Evolutionary conservation across 2,888 invertebrate genomes (phyloP).

Genomic region (Heliconius ethilla): DNA sequence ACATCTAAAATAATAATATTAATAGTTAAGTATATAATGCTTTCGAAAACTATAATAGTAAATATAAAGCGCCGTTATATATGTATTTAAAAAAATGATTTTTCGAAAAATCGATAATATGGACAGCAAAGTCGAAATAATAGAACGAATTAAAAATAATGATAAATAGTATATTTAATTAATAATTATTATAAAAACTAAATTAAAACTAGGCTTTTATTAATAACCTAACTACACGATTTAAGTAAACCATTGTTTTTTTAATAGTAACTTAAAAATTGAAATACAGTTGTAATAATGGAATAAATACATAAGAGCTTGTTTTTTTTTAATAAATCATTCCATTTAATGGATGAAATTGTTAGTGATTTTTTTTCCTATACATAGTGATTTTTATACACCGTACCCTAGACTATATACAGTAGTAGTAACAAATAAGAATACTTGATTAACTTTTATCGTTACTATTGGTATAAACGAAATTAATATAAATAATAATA

Average conservation of each 20-base stretch:
- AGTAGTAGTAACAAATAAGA: conserved; percentile 43
- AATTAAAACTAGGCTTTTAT: conserved; percentile 25
- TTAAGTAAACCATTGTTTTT: conserved; percentile 45
- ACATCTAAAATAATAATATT: conserved; percentile 5
- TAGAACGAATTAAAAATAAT: not conserved
- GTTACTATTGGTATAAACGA: not conserved
- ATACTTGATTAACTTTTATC: not conserved
- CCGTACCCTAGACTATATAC: conserved; percentile 70
- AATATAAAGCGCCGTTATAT: conserved; percentile 6
- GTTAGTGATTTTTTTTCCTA: conserved; percentile 37
- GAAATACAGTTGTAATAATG: conserved; percentile 47
- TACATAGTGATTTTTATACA: conserved; percentile 67
- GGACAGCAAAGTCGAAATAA: conserved; percentile 9
- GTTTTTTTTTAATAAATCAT: conserved; percentile 45
- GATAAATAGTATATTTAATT: conserved; percentile 15
- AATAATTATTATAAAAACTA: conserved; percentile 24
- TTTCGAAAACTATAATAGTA: conserved; percentile 3
- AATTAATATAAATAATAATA: conserved; percentile 1
- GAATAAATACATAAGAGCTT: conserved; percentile 68
- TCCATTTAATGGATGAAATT: conserved; percentile 63
- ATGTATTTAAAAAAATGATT: not conserved
- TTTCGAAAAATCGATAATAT: not conserved
- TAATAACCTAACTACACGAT: conserved; percentile 36
- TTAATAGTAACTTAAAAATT: conserved; percentile 43
- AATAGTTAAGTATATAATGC: conserved; percentile 11